Evolutionary conservation across 2,888 invertebrate genomes (phyloP), one percentile per base, ranked within the genome.

Genomic region (Trissolcus japonicus): DNA sequence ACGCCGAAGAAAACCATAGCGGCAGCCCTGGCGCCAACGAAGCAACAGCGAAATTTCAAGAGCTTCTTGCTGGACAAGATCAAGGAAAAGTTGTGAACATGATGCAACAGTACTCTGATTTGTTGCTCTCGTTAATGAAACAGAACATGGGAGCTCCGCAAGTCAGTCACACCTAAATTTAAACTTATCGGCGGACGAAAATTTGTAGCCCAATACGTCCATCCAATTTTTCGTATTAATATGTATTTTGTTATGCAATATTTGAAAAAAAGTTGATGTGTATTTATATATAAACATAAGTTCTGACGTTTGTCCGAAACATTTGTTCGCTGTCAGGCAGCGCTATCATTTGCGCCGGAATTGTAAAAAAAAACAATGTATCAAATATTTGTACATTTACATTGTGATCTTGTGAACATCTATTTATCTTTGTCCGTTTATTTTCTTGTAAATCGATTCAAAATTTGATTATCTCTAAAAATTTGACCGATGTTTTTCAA

Each of bases 71-170:
- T 14, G 89, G 87, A 74, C 87, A 88, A 73, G 90, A 90, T 80
- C 90, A 90, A 68, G 90, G 90, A 65, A 90, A 91, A 65, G 90
- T 92, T 65, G 91, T 92, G 60, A 91, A 90, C 65, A 91, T 92
- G 87, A 92, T 93, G 91, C 92, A 93, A 82, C 92, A 92, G 82
- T 93, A 92, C 84, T 91, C 92, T 11, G 92, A 93, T 79, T 89
- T 92, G 83, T 86, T 93, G 51, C 86, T 92, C 63, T 91, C 89
- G 65, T 90, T 93, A 89, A 91, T 93, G 87, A 92, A 93, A 83
- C 92, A 93, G 83, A 91, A 91, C 82, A 92, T 92, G 87, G 84
- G 84, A 72, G 83, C 85, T 46, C 82, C 85, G 41, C 87, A 85
- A 76, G 72, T 86, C 11, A 86, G 85, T 82, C 87, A 87, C 73